A percentile compares a stretch with the other conserved stretches of the same genome.
phyloP scores from a whole-genome alignment of 1,140 invertebrate genomes.

The Coptotermes formosanus region DNA sequence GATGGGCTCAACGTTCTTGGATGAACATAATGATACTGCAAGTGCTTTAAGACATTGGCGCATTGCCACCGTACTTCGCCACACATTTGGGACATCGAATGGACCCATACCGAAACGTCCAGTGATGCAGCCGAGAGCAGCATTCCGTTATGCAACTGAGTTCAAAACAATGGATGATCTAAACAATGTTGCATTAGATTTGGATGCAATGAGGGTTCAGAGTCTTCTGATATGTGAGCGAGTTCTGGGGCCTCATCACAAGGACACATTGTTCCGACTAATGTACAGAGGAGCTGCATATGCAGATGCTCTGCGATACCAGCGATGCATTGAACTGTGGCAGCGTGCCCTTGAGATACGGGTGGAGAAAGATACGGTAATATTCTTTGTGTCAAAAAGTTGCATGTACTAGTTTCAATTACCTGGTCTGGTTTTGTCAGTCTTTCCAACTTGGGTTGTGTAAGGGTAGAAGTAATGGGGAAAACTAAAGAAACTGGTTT shows the following conservation, averaged over 20 bases:
- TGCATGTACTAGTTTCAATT: no score
- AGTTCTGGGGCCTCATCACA: conserved; percentile 76
- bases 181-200: conserved; percentile 66
- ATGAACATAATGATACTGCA: conserved; percentile 74
- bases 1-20: conserved; percentile 79
- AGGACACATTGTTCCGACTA: conserved; percentile 79
- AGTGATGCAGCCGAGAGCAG: conserved; percentile 54
- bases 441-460: no score
- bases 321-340: conserved; percentile 85
- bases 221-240: conserved; percentile 79
- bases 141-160: conserved; percentile 66
- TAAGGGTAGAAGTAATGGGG: no score
- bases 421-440: no score
- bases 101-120: conserved; percentile 55
- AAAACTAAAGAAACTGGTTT: no score
- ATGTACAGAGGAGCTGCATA: conserved; percentile 80
- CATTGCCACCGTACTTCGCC: conserved; percentile 59
- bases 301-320: conserved; percentile 79
- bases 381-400: neutral
- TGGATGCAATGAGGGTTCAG: conserved; percentile 79
- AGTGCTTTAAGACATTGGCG: conserved; percentile 66
- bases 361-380: conserved; percentile 72
- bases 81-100: conserved; percentile 36
- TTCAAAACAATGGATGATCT: conserved; percentile 71
- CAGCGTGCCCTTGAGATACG: conserved; percentile 73